Evolutionary conservation across 2,888 invertebrate species (phyloP).

Genomic region (Lysandra bellargus): DNA sequence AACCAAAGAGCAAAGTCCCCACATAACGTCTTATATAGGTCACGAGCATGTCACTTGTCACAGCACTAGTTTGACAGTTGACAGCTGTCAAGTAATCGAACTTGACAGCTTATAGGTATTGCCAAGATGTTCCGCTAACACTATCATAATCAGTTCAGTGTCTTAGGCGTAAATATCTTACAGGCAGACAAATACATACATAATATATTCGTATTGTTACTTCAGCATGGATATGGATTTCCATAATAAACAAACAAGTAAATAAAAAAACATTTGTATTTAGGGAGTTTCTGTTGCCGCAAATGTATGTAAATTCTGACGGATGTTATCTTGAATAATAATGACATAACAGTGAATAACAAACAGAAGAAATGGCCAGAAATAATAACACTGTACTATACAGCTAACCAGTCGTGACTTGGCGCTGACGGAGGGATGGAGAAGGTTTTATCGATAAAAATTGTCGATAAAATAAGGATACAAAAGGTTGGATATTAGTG

Average conservation of each 20-base stretch:
- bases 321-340: slow-evolving; percentile 33
- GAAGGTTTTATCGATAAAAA: slow-evolving; percentile 35
- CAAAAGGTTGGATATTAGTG: not conserved
- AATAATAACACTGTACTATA: slow-evolving; percentile 67
- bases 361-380: slow-evolving; percentile 55
- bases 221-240: not conserved
- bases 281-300: not conserved
- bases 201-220: too few species aligned
- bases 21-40: too few species aligned
- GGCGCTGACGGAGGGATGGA: slow-evolving; percentile 56
- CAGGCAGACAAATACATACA: too few species aligned
- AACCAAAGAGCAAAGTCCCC: too few species aligned
- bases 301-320: slow-evolving; percentile 23
- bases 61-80: too few species aligned
- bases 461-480: slow-evolving; percentile 19
- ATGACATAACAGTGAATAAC: slow-evolving; percentile 41
- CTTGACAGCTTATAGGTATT: too few species aligned
- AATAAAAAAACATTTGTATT: slow-evolving; percentile 13
- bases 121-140: too few species aligned
- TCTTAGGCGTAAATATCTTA: too few species aligned
- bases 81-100: too few species aligned
- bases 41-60: too few species aligned
- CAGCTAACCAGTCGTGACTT: slow-evolving; percentile 73
- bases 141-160: too few species aligned
- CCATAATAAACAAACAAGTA: slow-evolving; percentile 2